A percentile compares a stretch with the other conserved stretches of the same genome.
These are phyloP conservation scores for Scomberomorus guttatus DNA, from an alignment of 2,797 vertebrate genomes.

Conservation along the genomic window DNA sequence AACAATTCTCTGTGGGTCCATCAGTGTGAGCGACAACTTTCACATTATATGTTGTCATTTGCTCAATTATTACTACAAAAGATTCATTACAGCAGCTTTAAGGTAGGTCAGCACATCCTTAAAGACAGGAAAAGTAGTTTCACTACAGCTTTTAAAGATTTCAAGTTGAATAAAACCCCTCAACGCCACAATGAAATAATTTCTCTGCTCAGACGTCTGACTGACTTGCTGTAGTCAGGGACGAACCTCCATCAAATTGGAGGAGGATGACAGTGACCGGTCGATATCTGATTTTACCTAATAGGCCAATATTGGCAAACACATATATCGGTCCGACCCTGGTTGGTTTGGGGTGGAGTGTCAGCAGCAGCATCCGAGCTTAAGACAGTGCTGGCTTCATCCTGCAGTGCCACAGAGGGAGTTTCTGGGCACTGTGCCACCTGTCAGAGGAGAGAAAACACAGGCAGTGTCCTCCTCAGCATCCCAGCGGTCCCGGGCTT, in stretches of 20 bases:
- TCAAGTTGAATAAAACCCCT: background rate
- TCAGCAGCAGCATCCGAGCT: conserved; percentile 45
- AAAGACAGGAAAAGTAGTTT: no score
- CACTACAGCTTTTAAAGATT: no score
- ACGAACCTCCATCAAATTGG: background rate
- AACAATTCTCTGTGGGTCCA: background rate
- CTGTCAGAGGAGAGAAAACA: conserved; percentile 60
- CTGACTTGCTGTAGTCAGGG: background rate
- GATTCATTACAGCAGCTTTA: background rate
- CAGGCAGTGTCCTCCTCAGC: conserved; percentile 56
- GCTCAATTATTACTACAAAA: background rate
- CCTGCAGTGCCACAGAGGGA: conserved; percentile 50
- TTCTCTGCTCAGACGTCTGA: background rate
- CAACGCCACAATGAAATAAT: background rate
- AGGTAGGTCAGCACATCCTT: background rate
- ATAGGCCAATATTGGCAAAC: conserved; percentile 18
- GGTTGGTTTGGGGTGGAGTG: conserved; percentile 18
- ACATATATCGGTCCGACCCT: background rate
- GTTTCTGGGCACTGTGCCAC: conserved; percentile 60
- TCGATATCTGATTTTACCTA: conserved; percentile 10
- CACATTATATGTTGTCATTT: no score
- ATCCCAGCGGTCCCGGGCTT: conserved; percentile 47
- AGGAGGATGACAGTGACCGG: background rate
- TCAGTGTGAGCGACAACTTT: background rate
- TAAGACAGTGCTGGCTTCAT: conserved; percentile 40